phyloP scores from a whole-genome alignment of 2,888 invertebrate species.

The Matsumyia berberina region DNA sequence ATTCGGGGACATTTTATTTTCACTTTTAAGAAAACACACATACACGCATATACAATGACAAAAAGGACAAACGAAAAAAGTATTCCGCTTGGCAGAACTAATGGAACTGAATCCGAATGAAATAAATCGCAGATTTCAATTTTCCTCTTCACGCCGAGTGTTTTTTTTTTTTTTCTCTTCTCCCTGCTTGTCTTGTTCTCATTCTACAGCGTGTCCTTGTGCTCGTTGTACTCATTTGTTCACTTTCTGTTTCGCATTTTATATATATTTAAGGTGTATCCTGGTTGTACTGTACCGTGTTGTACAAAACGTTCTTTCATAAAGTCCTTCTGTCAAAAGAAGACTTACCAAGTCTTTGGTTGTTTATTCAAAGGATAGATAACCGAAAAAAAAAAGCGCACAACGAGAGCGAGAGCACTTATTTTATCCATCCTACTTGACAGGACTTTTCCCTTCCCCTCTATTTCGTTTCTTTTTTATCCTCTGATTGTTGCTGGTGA shows the following conservation, averaged over 20 bases:
- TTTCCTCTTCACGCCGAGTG: conserved; percentile 27
- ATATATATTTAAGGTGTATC: conserved; percentile 9
- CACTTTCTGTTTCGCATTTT: conserved; percentile 14
- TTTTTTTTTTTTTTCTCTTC: background rate
- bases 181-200: background rate
- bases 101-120: conserved; percentile 56
- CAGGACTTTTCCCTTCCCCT: background rate
- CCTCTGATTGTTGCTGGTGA: conserved; percentile 35
- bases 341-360: conserved; percentile 45
- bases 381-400: conserved; percentile 11
- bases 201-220: conserved; percentile 29
- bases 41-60: background rate
- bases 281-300: conserved; percentile 1
- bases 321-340: conserved; percentile 31
- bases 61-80: conserved; percentile 24
- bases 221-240: conserved; percentile 37
- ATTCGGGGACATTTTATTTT: background rate
- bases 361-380: conserved; percentile 43
- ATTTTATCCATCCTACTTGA: conserved; percentile 21
- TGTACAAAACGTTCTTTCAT: background rate
- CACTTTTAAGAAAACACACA: conserved; percentile 19
- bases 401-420: background rate
- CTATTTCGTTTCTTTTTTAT: background rate
- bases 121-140: conserved; percentile 60
- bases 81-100: conserved; percentile 49